Evolutionary conservation across 2,113 vertebrate genomes (phyloP).

Genomic region (Mus spicilegus): DNA sequence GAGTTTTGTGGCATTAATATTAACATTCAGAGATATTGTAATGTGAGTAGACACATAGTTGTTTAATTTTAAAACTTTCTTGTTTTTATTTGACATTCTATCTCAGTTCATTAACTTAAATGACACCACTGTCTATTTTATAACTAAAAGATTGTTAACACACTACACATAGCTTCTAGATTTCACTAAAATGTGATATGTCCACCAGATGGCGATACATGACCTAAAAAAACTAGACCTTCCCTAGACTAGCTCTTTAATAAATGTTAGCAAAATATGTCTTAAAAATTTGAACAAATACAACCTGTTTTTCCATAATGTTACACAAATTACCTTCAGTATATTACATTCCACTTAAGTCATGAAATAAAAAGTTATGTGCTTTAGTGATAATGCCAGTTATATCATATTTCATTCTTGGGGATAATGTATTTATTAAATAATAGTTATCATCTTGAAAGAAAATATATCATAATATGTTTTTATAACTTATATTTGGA

Average conservation of each 20-base stretch:
- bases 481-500: background rate
- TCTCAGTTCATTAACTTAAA: slow-evolving; percentile 45
- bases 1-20: background rate
- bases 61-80: slow-evolving; percentile 56
- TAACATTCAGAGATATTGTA: slow-evolving; percentile 45
- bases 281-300: slow-evolving; percentile 36
- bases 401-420: background rate
- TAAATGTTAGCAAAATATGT: background rate
- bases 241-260: background rate
- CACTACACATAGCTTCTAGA: background rate
- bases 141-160: background rate
- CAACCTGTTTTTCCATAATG: background rate
- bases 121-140: slow-evolving; percentile 25
- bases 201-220: slow-evolving; percentile 86
- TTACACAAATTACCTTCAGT: background rate
- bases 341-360: background rate
- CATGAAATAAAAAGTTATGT: background rate
- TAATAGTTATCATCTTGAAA: background rate
- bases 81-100: slow-evolving; percentile 48
- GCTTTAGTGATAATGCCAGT: background rate
- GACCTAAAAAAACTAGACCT: slow-evolving; percentile 78
- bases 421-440: background rate
- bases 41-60: background rate
- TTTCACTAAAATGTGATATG: background rate
- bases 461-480: background rate